These are phyloP conservation scores for Prunella himalayana DNA, from an alignment of 2,113 vertebrate genomes.

Conservation along the genomic window DNA sequence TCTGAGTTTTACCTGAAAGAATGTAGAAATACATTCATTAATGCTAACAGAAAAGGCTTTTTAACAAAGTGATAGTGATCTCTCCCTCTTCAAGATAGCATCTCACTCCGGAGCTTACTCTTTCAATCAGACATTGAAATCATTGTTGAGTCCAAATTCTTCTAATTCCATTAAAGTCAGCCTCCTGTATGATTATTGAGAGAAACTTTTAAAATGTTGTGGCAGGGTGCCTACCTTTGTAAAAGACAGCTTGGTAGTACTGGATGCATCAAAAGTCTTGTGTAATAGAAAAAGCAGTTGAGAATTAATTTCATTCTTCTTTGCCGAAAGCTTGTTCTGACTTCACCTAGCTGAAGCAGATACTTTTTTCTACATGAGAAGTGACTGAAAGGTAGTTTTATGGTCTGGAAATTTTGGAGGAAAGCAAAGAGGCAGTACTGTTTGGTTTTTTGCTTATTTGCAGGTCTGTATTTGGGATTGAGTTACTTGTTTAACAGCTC, in stretches of 20 bases:
- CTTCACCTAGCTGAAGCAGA: background rate
- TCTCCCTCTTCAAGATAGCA: conserved; percentile 38
- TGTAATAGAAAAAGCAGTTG: background rate
- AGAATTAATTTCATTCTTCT: background rate
- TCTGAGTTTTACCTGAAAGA: background rate
- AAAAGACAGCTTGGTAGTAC: background rate
- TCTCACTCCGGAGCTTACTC: conserved; percentile 33
- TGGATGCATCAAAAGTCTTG: background rate
- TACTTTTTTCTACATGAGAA: background rate
- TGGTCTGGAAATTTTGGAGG: background rate
- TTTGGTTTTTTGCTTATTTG: background rate
- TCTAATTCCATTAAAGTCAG: conserved; percentile 45
- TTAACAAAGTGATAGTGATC: conserved; percentile 38
- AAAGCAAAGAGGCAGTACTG: background rate
- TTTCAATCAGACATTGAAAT: conserved; percentile 52
- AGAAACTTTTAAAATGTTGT: background rate
- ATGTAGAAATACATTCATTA: background rate
- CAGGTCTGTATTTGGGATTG: background rate
- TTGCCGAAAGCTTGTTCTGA: background rate
- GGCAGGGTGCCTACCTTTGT: background rate
- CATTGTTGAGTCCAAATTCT: conserved; percentile 48
- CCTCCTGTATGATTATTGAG: background rate
- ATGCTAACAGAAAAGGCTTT: conserved; percentile 36
- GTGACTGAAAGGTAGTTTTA: background rate
- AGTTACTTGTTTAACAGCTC: background rate